A percentile compares a stretch with the other conserved stretches of the same genome.
These are phyloP conservation scores for Acanthurus leucopareius DNA, from an alignment of 2,797 vertebrate genomes.

Conservation along the genomic window DNA sequence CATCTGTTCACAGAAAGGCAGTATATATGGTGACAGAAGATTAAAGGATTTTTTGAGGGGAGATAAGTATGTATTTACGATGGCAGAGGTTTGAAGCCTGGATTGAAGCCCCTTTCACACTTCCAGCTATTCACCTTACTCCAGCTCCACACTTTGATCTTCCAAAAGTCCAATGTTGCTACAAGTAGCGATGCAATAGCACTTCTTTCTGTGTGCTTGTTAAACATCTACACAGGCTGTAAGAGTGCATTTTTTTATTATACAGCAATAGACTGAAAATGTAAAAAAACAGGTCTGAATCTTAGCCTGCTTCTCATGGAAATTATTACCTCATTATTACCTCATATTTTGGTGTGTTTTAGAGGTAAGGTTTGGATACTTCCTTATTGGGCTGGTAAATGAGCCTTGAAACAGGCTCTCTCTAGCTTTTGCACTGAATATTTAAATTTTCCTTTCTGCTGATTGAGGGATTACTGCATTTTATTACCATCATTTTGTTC, in stretches of 20 bases:
- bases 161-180: slow-evolving; percentile 26
- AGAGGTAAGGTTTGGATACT: background rate
- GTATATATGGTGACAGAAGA: slow-evolving; percentile 51
- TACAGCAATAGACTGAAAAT: background rate
- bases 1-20: slow-evolving; percentile 36
- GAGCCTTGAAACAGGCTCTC: background rate
- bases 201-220: slow-evolving; percentile 15
- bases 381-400: background rate
- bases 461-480: background rate
- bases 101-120: slow-evolving; percentile 45
- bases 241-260: background rate
- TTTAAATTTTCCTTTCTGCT: background rate
- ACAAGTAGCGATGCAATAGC: slow-evolving; percentile 18
- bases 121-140: slow-evolving; percentile 41
- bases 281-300: background rate
- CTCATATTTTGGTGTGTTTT: background rate
- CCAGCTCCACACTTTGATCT: slow-evolving; percentile 59
- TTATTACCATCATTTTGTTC: background rate
- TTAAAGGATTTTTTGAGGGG: slow-evolving; percentile 41
- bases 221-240: slow-evolving; percentile 8
- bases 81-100: slow-evolving; percentile 38
- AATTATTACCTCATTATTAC: slow-evolving; percentile 10
- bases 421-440: slow-evolving; percentile 1
- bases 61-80: slow-evolving; percentile 44
- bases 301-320: background rate